Conservation (phyloP, 2,797 vertebrate genomes). For the Sylvia borin region DNA sequence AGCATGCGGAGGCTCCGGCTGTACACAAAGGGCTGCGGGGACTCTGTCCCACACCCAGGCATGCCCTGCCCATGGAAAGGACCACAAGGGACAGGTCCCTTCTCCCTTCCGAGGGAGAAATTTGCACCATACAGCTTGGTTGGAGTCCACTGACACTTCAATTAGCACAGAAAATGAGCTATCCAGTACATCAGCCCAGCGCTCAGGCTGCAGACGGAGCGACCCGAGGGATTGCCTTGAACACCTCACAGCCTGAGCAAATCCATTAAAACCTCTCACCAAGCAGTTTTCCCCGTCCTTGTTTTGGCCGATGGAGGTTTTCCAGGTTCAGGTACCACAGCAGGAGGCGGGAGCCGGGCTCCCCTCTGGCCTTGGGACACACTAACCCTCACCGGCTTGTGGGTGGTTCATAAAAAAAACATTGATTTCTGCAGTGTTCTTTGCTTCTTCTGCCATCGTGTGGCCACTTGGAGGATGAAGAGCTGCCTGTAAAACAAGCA, state of each 20-base stretch:
- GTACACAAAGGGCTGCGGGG: background rate
- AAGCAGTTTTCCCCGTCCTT: accelerated
- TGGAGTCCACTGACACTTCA: background rate
- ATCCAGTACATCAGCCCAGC: no score
- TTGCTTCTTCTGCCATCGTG: conserved; percentile 55
- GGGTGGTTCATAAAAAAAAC: no score
- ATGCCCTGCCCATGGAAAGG: accelerated
- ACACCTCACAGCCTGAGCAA: accelerated
- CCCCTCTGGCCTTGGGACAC: accelerated
- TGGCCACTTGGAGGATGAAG: background rate
- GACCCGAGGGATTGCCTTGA: background rate
- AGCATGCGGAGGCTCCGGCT: accelerated
- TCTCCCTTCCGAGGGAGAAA: background rate
- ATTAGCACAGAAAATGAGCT: background rate
- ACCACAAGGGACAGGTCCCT: accelerated
- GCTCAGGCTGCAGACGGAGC: accelerated
- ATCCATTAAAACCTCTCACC: background rate
- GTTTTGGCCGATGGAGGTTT: background rate
- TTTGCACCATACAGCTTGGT: accelerated
- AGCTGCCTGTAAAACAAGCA: accelerated
- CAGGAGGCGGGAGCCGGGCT: background rate
- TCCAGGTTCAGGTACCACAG: background rate
- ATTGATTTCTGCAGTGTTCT: background rate
- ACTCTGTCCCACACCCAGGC: background rate
- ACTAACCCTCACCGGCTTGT: accelerated